A percentile compares a stretch with the other conserved stretches of the same genome.
Conservation (phyloP, 2,113 vertebrate genomes). For the Argyrosomus japonicus region DNA sequence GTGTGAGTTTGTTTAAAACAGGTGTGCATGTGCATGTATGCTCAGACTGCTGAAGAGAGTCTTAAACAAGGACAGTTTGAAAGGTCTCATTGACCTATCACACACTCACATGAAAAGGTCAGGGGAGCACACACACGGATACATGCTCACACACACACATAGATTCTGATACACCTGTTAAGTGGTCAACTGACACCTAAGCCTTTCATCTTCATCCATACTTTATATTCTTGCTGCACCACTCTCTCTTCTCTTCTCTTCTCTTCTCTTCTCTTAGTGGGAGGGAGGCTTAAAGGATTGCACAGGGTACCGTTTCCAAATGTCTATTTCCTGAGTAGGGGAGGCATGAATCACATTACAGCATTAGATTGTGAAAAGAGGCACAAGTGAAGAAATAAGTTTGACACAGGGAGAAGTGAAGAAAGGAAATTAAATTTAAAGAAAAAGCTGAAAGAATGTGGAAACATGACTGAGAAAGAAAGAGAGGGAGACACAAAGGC, state of each 20-base stretch:
- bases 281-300: constrained; percentile 1
- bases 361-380: constrained; percentile 32
- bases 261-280: background rate
- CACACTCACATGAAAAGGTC: constrained; percentile 53
- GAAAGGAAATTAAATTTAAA: background rate
- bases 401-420: background rate
- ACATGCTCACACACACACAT: background rate
- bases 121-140: constrained; percentile 8
- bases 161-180: constrained; percentile 17
- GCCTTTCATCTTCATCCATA: constrained; percentile 4
- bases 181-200: constrained; percentile 9
- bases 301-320: background rate
- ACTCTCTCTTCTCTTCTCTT: background rate
- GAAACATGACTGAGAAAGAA: constrained; percentile 2
- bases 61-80: constrained; percentile 27
- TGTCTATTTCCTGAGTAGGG: background rate
- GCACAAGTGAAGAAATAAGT: constrained; percentile 13
- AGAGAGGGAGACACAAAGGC: background rate
- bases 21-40: constrained; percentile 6
- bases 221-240: constrained; percentile 9
- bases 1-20: too few species aligned
- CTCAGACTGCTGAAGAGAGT: constrained; percentile 22
- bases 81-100: constrained; percentile 63
- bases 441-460: background rate
- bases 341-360: constrained; percentile 20